Percentiles rank a stretch among this genome's conserved stretches.
Evolutionary conservation across 2,888 invertebrate species (phyloP).

Genomic region (Rhagonycha fulva): DNA sequence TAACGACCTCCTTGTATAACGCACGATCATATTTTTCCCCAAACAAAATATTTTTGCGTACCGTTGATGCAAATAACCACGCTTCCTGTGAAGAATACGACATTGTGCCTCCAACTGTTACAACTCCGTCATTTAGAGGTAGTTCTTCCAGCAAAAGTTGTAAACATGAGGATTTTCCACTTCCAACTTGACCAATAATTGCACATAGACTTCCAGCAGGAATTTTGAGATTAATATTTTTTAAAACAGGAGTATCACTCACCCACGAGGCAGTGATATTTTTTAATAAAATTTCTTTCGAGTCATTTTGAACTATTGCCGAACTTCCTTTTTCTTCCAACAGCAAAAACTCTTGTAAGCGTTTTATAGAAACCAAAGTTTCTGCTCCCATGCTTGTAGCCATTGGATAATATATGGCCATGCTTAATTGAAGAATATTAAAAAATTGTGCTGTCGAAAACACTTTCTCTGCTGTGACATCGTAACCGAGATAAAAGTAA

Average conservation of each 20-base stretch:
- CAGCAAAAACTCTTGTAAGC: slow-evolving; percentile 61
- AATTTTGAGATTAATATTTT: slow-evolving; percentile 53
- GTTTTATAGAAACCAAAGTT: slow-evolving; percentile 58
- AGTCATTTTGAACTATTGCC: slow-evolving; percentile 18
- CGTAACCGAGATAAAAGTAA: slow-evolving; percentile 70
- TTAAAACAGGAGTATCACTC: slow-evolving; percentile 33
- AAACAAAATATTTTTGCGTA: slow-evolving; percentile 72
- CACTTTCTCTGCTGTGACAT: slow-evolving; percentile 57
- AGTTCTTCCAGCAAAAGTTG: slow-evolving; percentile 62
- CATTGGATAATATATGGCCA: slow-evolving; percentile 64
- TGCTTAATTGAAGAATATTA: slow-evolving; percentile 57
- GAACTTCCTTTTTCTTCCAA: slow-evolving; percentile 59
- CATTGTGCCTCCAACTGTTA: slow-evolving; percentile 59
- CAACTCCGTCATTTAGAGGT: slow-evolving; percentile 56
- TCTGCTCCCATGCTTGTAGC: slow-evolving; percentile 64
- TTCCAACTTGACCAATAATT: slow-evolving; percentile 89
- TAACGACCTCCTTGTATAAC: slow-evolving; percentile 58
- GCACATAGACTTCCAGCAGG: slow-evolving; percentile 64
- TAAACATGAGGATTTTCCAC: slow-evolving; percentile 69
- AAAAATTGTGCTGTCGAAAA: slow-evolving; percentile 56
- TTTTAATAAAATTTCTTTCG: slow-evolving; percentile 18
- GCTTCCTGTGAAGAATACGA: slow-evolving; percentile 70
- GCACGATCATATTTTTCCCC: slow-evolving; percentile 58
- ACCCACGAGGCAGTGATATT: neutral
- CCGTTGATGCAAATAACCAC: slow-evolving; percentile 65